A percentile compares a stretch with the other conserved stretches of the same genome.
phyloP scores from a whole-genome alignment of 2,888 invertebrate species.

The Andrena trimmerana region DNA sequence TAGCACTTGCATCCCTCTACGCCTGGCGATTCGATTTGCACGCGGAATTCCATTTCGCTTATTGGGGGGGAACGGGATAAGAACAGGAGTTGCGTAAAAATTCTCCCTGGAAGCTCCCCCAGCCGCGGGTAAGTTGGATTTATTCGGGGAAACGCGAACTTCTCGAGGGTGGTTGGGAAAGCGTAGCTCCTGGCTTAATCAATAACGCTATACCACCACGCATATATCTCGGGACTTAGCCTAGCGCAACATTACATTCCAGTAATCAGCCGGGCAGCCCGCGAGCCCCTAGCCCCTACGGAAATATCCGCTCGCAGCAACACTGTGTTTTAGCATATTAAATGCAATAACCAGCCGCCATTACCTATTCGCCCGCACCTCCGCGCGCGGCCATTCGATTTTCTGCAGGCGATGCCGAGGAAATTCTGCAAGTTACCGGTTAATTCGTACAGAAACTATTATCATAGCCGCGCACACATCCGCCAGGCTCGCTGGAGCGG shows the following conservation, averaged over 20 bases:
- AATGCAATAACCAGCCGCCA: constrained; percentile 34
- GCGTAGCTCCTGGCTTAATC: constrained; percentile 33
- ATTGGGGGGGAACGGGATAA: constrained; percentile 15
- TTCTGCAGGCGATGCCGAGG: constrained; percentile 51
- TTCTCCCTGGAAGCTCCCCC: constrained; percentile 19
- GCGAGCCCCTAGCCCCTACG: not conserved
- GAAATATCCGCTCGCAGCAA: constrained; percentile 12
- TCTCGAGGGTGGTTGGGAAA: not conserved
- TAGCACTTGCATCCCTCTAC: not conserved
- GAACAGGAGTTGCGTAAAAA: constrained; percentile 40
- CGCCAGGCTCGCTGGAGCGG: constrained; percentile 22
- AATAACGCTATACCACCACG: constrained; percentile 32
- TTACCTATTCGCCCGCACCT: not conserved
- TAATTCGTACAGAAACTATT: constrained; percentile 63
- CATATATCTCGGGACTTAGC: constrained; percentile 27
- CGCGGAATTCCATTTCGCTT: constrained; percentile 26
- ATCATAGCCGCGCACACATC: constrained; percentile 27
- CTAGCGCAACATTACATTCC: constrained; percentile 23
- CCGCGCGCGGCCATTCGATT: constrained; percentile 9
- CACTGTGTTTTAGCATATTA: constrained; percentile 44
- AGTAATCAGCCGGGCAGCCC: constrained; percentile 27
- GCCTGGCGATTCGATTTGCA: constrained; percentile 19
- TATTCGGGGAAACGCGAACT: constrained; percentile 25
- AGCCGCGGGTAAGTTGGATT: constrained; percentile 27
- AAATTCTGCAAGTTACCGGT: constrained; percentile 60